These are phyloP conservation scores for Pelusios castaneus DNA, from an alignment of 2,113 vertebrate species.

Conservation along the genomic window DNA sequence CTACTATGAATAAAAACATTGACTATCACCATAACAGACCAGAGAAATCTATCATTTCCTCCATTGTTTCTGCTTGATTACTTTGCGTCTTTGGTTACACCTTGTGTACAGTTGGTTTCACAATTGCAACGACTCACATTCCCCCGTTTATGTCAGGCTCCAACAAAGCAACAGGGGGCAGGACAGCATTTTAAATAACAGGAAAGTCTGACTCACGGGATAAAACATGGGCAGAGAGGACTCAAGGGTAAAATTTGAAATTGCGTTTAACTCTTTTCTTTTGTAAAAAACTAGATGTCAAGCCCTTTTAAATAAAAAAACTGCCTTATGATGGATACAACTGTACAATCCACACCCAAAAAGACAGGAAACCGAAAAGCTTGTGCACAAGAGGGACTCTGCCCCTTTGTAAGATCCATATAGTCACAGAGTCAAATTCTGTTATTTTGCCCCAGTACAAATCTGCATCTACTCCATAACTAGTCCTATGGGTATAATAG, in stretches of 20 bases:
- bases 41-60: not conserved
- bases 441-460: rapidly evolving
- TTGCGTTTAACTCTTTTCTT: not conserved
- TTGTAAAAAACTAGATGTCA: conserved; percentile 4
- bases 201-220: not conserved
- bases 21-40: not conserved
- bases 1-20: not conserved
- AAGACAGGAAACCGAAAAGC: not conserved
- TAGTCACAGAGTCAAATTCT: not conserved
- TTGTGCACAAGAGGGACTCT: not conserved
- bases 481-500: not conserved
- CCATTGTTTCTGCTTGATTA: not conserved
- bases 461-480: not conserved
- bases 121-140: not conserved
- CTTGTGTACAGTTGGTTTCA: not conserved
- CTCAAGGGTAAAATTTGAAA: not conserved
- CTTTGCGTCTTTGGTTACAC: not conserved
- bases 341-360: not conserved
- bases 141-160: not conserved
- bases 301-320: too few species aligned
- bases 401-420: not conserved
- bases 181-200: not conserved
- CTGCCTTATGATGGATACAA: not conserved
- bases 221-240: not conserved
- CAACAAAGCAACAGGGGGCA: not conserved